Base-by-base conservation (phyloP, 2,113 vertebrate species). In the Excalfactoria chinensis region DNA sequence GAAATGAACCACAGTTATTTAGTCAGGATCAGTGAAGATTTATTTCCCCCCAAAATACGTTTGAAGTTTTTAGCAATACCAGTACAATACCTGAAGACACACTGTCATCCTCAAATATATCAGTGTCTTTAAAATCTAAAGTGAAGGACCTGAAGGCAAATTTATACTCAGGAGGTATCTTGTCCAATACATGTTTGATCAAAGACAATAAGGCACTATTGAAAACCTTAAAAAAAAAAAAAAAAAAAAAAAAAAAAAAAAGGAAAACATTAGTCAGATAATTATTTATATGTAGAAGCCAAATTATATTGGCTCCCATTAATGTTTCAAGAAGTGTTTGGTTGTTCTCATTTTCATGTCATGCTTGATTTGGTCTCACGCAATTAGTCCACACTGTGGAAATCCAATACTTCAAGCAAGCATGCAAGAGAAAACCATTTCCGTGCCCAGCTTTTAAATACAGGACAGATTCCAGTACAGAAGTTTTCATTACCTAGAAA, bases 101-200 rank as follows among this genome's bases (percentile, higher is more conserved):
- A 17, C 79, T 22, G 15, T 93, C 96, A 86, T 97, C 94, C 17
- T 63, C 41, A 63, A 70, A 59, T 72, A 76, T 30, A 28, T 96
- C 86, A 7, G 66, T 72, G 41, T 77, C 14, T 22, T 94, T 93
- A 51, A 97, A 85, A 83, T 98, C 97, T 81, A 97, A 90, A 92
- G 98, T 98, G 80, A 99, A 95, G 59, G 98, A 98, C 67, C 95
- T 97, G 46, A 98, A 96, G 58, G 98, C 98, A 97, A 99, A 98
- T 74, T 90, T 96, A 64, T 98, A 98, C 41, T 97, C 95, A 46
- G 66, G 44, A 73, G 96, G 94, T 80, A 97, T 86, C 81, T 96
- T 92, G 44, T 91, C 81, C 86, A 98, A 76, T 51, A 94, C 80
- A 81, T 97, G 88, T 91, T 95, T 95, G 34, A 99, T 96, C 97